Base-by-base conservation (phyloP, 2,888 invertebrate genomes). In the Cecidostiba fungosa region DNA sequence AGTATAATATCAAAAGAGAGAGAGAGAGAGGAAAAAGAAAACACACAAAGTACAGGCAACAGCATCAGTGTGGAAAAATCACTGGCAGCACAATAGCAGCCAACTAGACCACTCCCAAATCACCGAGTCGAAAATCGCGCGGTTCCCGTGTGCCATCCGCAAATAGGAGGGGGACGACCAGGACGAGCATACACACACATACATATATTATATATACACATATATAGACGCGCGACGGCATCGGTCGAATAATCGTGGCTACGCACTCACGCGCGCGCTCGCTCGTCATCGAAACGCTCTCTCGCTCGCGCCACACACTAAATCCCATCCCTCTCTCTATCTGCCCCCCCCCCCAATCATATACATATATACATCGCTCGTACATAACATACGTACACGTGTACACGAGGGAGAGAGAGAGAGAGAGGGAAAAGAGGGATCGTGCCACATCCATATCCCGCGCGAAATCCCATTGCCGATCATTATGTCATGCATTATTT, bases 401-500 rank as follows among this genome's bases (percentile, higher is more conserved):
- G 47, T 84, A 86, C 76, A 70, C 82, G 86, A 80, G 82, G n/a
- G 43, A 47, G 66, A 39, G 23, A 32, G 72, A 59, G 82, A 39
- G 77, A 39, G 66, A 54, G 81, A 77, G 79, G 36, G 82, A 47
- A 73, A 84, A 39, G 72, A 83, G 87, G 87, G 86, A 88, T 85
- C 83, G 72, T 62, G 69, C 36, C 79, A 83, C 83, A 77, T 85
- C 62, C 82, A 72, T 72, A 80, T 82, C 82, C 79, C 81, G 87
- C 87, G 87, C 87, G 87, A 88, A 89, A 87, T 88, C 86, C 87
- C 88, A 88, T 89, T 87, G 89, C 88, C 89, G 89, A 91, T 91
- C 91, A 92, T 92, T 90, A 91, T 90, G 91, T 88, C 90, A 92
- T 92, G 92, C 91, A 92, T 92, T 92, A 92, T 92, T 92, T 92